phyloP scores from a whole-genome alignment of 2,113 vertebrate genomes.

The Uria aalge region DNA sequence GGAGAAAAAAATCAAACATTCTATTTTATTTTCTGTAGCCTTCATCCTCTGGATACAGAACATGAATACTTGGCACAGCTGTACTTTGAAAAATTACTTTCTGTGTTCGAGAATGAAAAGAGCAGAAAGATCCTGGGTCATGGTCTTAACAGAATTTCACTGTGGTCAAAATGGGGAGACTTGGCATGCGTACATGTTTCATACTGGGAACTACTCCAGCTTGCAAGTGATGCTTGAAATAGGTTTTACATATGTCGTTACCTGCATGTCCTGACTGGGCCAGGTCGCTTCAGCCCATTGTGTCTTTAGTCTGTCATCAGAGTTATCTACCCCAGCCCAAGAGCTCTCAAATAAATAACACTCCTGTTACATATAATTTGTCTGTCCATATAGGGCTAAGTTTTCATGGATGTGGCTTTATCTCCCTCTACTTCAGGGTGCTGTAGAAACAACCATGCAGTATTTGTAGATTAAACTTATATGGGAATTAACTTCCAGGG shows the following conservation, averaged over 20 bases:
- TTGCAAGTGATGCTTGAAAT: neutral
- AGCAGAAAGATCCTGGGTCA: neutral
- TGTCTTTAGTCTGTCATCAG: neutral
- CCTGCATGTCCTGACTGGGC: neutral
- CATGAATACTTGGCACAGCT: neutral
- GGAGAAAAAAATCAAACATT: neutral
- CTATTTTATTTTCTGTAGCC: neutral
- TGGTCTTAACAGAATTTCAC: neutral
- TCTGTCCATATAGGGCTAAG: neutral
- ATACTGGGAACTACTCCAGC: neutral
- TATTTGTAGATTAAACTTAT: neutral
- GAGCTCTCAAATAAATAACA: neutral
- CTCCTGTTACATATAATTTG: neutral
- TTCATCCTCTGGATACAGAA: neutral
- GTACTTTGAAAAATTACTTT: neutral
- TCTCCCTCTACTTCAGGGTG: neutral
- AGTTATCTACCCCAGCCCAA: neutral
- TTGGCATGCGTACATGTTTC: rapidly evolving
- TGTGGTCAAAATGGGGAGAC: neutral
- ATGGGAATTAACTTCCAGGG: neutral
- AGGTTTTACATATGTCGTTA: neutral
- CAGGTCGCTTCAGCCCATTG: neutral
- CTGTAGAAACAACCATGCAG: neutral
- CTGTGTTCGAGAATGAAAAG: neutral
- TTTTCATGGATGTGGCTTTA: neutral